phyloP scores from a whole-genome alignment of 2,113 vertebrate genomes.

The Stigmatopora argus region DNA sequence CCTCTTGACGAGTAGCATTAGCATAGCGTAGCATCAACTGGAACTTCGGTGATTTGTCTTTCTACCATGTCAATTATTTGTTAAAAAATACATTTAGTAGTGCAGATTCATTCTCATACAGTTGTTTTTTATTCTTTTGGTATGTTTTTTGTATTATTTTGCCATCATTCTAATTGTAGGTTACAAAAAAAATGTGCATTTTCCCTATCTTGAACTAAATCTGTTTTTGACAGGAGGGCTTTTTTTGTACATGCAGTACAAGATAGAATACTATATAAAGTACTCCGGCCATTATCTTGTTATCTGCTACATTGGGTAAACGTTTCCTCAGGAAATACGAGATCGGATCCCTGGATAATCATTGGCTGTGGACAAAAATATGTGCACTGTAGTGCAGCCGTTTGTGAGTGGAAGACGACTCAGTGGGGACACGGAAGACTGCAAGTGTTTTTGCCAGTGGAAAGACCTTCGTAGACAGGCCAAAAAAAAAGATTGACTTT shows the following conservation, averaged over 20 bases:
- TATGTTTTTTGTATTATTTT: no score
- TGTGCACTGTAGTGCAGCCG: not conserved
- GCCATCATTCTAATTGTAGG: no score
- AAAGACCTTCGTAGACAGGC: constrained; percentile 42
- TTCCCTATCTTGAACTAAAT: no score
- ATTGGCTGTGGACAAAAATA: not conserved
- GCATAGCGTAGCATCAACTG: not conserved
- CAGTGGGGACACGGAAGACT: constrained; percentile 5
- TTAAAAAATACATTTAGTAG: no score
- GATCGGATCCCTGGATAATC: constrained; percentile 8
- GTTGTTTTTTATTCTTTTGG: no score
- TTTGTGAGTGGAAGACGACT: not conserved
- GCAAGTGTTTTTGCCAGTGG: constrained; percentile 20
- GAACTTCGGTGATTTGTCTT: no score
- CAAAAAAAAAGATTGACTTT: constrained; percentile 55
- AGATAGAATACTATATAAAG: not conserved
- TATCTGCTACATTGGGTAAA: constrained; percentile 36
- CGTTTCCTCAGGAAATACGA: constrained; percentile 30
- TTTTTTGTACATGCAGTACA: no score
- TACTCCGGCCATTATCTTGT: constrained; percentile 32
- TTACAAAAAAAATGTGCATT: no score
- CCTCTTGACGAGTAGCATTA: not conserved
- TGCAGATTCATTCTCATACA: no score
- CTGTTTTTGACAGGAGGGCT: no score
- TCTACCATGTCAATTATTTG: no score